phyloP scores from a whole-genome alignment of 2,888 invertebrate genomes.

The Brachyptera putata region DNA sequence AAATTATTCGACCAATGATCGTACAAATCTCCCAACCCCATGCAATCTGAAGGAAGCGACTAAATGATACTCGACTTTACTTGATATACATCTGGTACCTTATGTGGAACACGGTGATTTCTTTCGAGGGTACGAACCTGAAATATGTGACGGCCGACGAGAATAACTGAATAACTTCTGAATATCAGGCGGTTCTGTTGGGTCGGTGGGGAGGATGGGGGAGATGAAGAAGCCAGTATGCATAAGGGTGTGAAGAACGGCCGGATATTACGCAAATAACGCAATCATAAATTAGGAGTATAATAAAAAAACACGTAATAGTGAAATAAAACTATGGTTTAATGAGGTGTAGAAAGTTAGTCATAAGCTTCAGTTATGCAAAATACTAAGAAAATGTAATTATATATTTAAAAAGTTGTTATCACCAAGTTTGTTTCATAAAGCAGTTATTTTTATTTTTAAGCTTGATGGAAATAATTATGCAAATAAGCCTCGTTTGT shows the following conservation, averaged over 20 bases:
- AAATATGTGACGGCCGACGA: no score
- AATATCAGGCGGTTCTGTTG: no score
- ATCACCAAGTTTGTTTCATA: background rate
- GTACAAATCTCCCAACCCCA: no score
- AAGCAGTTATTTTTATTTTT: background rate
- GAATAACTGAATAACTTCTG: slow-evolving; percentile 16
- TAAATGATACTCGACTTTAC: no score
- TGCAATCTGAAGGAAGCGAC: no score
- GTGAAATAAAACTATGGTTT: slow-evolving; percentile 26
- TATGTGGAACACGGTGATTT: no score
- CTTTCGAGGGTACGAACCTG: no score
- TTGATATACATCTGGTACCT: no score
- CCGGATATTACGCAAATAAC: no score
- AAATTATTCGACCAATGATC: no score
- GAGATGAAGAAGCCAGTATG: slow-evolving; percentile 36
- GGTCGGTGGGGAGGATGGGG: background rate
- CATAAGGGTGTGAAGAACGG: slow-evolving; percentile 35
- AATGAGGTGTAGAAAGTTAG: slow-evolving; percentile 29
- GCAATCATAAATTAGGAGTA: slow-evolving; percentile 10
- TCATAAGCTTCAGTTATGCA: slow-evolving; percentile 29
- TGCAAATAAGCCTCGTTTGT: background rate
- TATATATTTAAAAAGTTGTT: background rate
- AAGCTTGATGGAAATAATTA: background rate
- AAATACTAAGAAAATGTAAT: slow-evolving; percentile 13
- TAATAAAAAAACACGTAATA: slow-evolving; percentile 22